Evolutionary conservation across 2,113 vertebrate genomes (phyloP), one percentile per base, ranked within the genome.

Genomic region (Monarcha castaneiventris): DNA sequence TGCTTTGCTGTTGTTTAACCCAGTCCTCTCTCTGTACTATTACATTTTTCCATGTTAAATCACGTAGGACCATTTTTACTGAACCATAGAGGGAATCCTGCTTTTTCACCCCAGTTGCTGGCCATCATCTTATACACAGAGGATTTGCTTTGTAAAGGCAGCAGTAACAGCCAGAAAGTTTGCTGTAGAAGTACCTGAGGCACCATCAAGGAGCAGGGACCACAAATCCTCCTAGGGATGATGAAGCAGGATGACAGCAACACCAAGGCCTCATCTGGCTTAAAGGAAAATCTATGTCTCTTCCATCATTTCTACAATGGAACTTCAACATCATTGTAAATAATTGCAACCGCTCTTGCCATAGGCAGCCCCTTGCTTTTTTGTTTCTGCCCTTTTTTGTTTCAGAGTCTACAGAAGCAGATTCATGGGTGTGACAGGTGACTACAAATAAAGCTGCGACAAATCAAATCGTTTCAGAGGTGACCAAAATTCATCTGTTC

Each of bases 21-120:
- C 63, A 91, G 71, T 91, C 90, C 77, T 91, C 87, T 97, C 79
- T 91, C 87, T 97, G 89, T 93, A 84, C 78, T 94, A 22, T 79
- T 94, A 56, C 58, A 93, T 95, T 97, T 97, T 97, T 95, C 94
- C 83, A 92, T 22, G 35, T 91, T 93, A 95, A 97, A 71, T 89
- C 88, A 87, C 89, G 94, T 79, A 81, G 91, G 74, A 80, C 51
- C 37, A 76, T 83, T 76, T 94, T 82, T 66, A 85, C 80, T 88
- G 52, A 89, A 84, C 55, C 68, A 73, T 55, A 82, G 41, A 94
- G 46, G 8, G 52, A 79, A 62, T 87, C 58, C 6, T 56, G 83
- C 29, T 79, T 61, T 6, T 90, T 84, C 63, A 33, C 3, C 7
- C 30, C 22, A n/a, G 1, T 32, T 82, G 16, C 18, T 82, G 35